These are phyloP conservation scores for Anastrepha obliqua DNA, from an alignment of 1,140 invertebrate species.

Conservation along the genomic window DNA sequence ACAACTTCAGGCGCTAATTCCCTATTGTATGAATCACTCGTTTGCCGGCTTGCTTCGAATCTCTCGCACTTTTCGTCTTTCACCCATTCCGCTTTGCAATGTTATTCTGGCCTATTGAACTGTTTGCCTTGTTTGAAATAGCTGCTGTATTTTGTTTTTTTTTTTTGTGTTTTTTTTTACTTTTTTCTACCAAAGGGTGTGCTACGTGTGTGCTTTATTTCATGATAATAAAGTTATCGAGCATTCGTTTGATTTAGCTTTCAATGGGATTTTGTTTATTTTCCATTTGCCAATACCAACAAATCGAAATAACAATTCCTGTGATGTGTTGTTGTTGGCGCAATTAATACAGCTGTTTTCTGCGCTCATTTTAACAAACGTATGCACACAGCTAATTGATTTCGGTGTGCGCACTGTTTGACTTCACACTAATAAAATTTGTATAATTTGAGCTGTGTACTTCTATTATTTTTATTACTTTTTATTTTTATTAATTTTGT, in stretches of 20 bases:
- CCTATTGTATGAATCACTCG: background rate
- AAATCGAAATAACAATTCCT: slow-evolving; percentile 24
- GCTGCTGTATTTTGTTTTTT: background rate
- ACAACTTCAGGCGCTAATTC: background rate
- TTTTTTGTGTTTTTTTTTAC: background rate
- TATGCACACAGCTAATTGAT: background rate
- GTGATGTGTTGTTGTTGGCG: background rate
- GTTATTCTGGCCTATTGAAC: slow-evolving; percentile 21
- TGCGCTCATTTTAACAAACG: background rate
- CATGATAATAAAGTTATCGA: background rate
- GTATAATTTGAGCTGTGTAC: background rate
- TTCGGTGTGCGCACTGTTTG: background rate
- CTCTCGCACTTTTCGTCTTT: background rate
- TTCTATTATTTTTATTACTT: background rate
- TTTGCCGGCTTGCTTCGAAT: background rate
- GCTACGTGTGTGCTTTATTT: background rate
- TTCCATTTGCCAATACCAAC: slow-evolving; percentile 15
- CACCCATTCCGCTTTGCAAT: background rate
- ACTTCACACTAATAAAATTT: background rate
- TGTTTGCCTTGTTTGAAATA: background rate
- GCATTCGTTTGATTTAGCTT: background rate
- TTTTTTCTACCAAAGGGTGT: background rate
- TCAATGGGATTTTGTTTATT: background rate
- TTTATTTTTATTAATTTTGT: background rate
- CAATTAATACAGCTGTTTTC: background rate